Evolutionary conservation across 2,888 invertebrate species (phyloP).

Genomic region (Hedychridium roseum): DNA sequence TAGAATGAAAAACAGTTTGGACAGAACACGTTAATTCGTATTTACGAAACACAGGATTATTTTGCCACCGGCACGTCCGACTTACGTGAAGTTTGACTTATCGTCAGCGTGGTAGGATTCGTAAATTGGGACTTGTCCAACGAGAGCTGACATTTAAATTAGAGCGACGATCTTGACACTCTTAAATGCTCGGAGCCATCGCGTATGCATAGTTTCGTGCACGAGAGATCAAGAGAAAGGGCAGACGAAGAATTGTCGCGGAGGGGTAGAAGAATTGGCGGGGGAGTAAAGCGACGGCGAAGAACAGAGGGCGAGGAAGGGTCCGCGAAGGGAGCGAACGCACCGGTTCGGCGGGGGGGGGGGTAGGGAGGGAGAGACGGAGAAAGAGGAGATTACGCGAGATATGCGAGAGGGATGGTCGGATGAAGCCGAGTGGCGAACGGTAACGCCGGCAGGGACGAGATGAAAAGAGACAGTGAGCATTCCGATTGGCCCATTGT

Average conservation of each 20-base stretch:
- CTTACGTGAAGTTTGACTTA: too few species aligned
- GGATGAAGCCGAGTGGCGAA: slow-evolving; percentile 30
- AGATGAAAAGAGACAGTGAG: slow-evolving; percentile 57
- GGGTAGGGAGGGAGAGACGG: slow-evolving; percentile 10
- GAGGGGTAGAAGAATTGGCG: slow-evolving; percentile 4
- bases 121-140: too few species aligned
- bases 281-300: slow-evolving; percentile 1
- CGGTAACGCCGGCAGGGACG: slow-evolving; percentile 32
- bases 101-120: too few species aligned
- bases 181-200: too few species aligned
- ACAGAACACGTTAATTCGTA: too few species aligned
- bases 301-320: slow-evolving; percentile 1
- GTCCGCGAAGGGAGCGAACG: slow-evolving; percentile 12
- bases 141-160: too few species aligned
- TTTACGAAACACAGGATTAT: too few species aligned
- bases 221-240: slow-evolving; percentile 6
- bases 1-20: too few species aligned
- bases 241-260: background rate
- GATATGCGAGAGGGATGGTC: slow-evolving; percentile 27
- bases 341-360: slow-evolving; percentile 17
- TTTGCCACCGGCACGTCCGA: too few species aligned
- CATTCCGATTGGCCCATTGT: slow-evolving; percentile 65
- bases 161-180: too few species aligned
- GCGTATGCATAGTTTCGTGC: too few species aligned
- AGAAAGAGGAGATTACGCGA: slow-evolving; percentile 21